phyloP scores from a whole-genome alignment of 2,797 vertebrate genomes.

The Neosilurus hyrtlii region DNA sequence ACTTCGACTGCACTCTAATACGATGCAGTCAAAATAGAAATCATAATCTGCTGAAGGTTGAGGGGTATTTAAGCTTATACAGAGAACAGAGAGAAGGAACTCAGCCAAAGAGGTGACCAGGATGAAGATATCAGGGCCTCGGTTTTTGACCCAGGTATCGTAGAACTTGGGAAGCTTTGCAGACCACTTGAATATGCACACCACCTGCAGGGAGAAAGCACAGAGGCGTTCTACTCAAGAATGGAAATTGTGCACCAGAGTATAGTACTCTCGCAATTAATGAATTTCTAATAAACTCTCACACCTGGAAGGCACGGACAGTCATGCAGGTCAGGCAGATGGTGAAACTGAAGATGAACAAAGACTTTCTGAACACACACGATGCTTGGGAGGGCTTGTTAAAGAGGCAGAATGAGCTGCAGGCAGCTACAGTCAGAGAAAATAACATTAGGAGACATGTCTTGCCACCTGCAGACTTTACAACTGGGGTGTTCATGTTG shows the following conservation, averaged over 20 bases:
- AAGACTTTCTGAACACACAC: constrained; percentile 73
- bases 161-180: constrained; percentile 74
- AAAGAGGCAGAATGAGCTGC: constrained; percentile 72
- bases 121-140: constrained; percentile 73
- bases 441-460: constrained; percentile 82
- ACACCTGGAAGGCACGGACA: constrained; percentile 77
- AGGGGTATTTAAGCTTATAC: constrained; percentile 55
- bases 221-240: not conserved
- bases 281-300: not conserved
- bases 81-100: constrained; percentile 62
- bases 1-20: constrained; percentile 74
- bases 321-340: constrained; percentile 77
- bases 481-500: constrained; percentile 75
- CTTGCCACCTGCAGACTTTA: constrained; percentile 79
- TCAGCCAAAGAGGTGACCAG: constrained; percentile 57
- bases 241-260: not conserved
- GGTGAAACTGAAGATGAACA: constrained; percentile 76
- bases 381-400: constrained; percentile 63
- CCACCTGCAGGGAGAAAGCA: constrained; percentile 73
- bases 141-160: constrained; percentile 75
- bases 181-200: constrained; percentile 83
- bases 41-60: constrained; percentile 63
- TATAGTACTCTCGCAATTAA: not conserved
- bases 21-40: constrained; percentile 63
- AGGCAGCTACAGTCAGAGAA: constrained; percentile 65